Evolutionary conservation across 2,113 vertebrate genomes (phyloP), one percentile per base, ranked within the genome.

Genomic region (Pogona vitticeps): DNA sequence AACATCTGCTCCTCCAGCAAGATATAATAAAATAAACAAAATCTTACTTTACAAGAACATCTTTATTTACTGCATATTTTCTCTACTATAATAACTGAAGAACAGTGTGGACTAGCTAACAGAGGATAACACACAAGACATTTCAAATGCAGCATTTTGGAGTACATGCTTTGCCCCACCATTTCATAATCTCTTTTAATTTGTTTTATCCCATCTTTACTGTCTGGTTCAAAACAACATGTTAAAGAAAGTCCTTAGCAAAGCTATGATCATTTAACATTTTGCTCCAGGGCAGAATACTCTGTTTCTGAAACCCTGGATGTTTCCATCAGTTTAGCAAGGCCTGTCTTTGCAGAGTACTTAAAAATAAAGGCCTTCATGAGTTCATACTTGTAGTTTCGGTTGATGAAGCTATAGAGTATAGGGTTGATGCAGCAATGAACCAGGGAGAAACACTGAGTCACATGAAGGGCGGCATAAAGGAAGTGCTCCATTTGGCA

Each of bases 351-450:
- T 93, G 97, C 97, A 0, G 98, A 98, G 95, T 98, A 99, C 93
- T 97, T 98, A 94, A 98, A 98, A 90, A 98, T 98, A 90, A 99
- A 98, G 79, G 98, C 97, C 88, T 98, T 98, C 98, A 98, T 98
- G 79, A 99, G 97, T 95, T 98, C 97, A 0, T 98, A 98, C 89
- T 98, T 95, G 93, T 98, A 98, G 95, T 96, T 98, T 85, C 97
- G 96, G 94, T 97, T 96, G 90, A 98, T 97, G 94, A 98, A 97
- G 92, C 96, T 98, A 92, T 99, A 99, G 3, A 99, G 96, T 81
- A 98, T 94, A 0, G 98, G 98, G 91, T 99, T 99, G 93, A 98
- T 78, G 0, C 98, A 98, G 94, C 98, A 99, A 92, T 99, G 98
- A 56, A 97, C 91, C 4, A 99, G 95, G 0, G 98, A 98, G 91